Base-by-base conservation (phyloP, 2,888 invertebrate genomes). In the Hemicrepidius hirtus region DNA sequence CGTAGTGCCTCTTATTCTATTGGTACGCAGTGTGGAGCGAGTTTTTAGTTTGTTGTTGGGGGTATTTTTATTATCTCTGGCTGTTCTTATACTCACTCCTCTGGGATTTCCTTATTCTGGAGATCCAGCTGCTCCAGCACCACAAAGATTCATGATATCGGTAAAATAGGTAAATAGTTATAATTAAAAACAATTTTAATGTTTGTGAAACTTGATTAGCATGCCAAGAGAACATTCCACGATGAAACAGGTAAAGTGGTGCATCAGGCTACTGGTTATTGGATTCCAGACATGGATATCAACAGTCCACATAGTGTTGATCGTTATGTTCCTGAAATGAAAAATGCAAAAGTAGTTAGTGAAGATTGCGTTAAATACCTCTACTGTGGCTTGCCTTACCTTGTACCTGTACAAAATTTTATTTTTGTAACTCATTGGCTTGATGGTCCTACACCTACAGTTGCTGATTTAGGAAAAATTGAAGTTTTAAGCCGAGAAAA, bases 301-400 rank as follows among this genome's bases (percentile, higher is more conserved):
- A 93, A 94, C 85, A 93, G 93, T 84, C 91, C 91, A 13, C 88
- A 88, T 64, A 88, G 90, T 44, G 88, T 92, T 13, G 87, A 88
- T 77, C 81, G 86, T 12, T 85, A 89, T 73, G 89, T 91, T 68
- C 89, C 90, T 50, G 89, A 90, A 83, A 84, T 90, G 82, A 81
- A 82, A 77, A 82, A 85, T 70, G 87, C 89, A 10, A 78, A 86
- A 77, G 79, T 86, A 66, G 87, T 89, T 24, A 82, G 86, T 16
- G 82, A 87, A 83, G 88, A 91, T 78, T 95, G 95, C 85, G 85
- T 87, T 60, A 86, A 87, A 68, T 88, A 91, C 84, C 85, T 92
- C 77, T 95, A 93, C 86, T 95, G 95, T 86, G 95, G 95, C 69
- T 87, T 93, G 86, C 95, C 95, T 12, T 95, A 94, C 87, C 90